Conservation (phyloP, 2,888 invertebrate genomes). For the Epinotia brunnichana region DNA sequence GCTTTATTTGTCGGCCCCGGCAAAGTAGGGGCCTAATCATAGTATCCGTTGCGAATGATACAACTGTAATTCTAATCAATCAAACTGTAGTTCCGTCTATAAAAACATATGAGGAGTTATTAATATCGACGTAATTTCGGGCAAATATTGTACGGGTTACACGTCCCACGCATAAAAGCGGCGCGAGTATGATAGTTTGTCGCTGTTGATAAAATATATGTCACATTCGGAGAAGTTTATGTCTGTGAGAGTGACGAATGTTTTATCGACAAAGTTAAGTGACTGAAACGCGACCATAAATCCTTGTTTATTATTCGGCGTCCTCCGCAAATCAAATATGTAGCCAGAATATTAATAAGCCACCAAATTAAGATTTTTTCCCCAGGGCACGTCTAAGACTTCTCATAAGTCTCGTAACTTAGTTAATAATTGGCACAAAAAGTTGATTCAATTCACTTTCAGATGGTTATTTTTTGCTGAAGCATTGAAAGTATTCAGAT, state of each 20-base stretch:
- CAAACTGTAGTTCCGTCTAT: conserved; percentile 9
- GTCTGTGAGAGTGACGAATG: too few species aligned
- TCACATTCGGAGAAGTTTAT: too few species aligned
- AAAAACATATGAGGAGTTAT: background rate
- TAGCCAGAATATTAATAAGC: conserved; percentile 22
- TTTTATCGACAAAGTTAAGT: too few species aligned
- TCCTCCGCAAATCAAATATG: conserved; percentile 18
- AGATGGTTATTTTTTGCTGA: conserved; percentile 8
- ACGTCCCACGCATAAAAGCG: background rate
- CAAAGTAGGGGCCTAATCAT: conserved; percentile 34
- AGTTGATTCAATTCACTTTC: conserved; percentile 1
- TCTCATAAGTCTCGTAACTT: background rate
- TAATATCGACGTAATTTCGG: background rate
- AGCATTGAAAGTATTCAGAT: background rate
- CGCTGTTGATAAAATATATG: too few species aligned
- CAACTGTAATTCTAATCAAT: conserved; percentile 25
- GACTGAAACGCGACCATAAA: background rate
- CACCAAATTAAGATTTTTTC: background rate
- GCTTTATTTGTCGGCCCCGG: conserved; percentile 59
- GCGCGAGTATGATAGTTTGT: background rate
- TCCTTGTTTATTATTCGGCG: background rate
- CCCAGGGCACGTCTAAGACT: background rate
- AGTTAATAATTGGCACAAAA: conserved; percentile 16
- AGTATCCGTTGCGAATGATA: conserved; percentile 43
- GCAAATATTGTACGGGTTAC: background rate